Evolutionary conservation across 2,113 vertebrate genomes (phyloP).

Genomic region (Mesembrinibis cayennensis): DNA sequence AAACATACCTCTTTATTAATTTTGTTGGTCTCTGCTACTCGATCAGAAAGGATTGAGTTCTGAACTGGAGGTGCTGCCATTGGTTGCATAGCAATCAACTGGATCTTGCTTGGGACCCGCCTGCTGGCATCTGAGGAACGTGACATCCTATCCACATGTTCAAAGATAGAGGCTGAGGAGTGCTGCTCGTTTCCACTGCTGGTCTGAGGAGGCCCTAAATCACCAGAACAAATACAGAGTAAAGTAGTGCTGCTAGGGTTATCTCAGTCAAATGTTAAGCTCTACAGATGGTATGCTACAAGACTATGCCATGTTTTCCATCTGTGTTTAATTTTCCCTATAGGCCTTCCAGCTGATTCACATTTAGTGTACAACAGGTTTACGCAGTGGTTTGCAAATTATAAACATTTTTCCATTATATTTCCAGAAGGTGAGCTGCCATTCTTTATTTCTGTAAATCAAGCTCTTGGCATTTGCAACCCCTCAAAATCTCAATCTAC

Average conservation of each 20-base stretch:
- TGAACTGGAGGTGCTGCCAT: conserved; percentile 84
- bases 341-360: conserved; percentile 11
- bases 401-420: background rate
- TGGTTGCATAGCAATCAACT: conserved; percentile 97
- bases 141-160: conserved; percentile 92
- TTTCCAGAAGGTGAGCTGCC: conserved; percentile 36
- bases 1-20: conserved; percentile 90
- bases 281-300: background rate
- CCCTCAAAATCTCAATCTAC: background rate
- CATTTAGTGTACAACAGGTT: background rate
- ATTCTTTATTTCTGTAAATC: conserved; percentile 25
- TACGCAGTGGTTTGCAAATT: background rate
- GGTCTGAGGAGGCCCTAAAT: conserved; percentile 81
- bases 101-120: conserved; percentile 91
- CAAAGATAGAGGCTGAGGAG: conserved; percentile 93
- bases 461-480: conserved; percentile 15
- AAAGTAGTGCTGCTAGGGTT: background rate
- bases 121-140: conserved; percentile 83
- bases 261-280: background rate
- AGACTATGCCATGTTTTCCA: background rate
- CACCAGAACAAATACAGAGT: background rate
- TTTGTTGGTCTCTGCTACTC: conserved; percentile 83
- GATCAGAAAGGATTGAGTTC: conserved; percentile 75
- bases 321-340: conserved; percentile 5
- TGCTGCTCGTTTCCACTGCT: conserved; percentile 80